Conservation (phyloP, 1,140 invertebrate species). For the Euborellia annulipes region DNA sequence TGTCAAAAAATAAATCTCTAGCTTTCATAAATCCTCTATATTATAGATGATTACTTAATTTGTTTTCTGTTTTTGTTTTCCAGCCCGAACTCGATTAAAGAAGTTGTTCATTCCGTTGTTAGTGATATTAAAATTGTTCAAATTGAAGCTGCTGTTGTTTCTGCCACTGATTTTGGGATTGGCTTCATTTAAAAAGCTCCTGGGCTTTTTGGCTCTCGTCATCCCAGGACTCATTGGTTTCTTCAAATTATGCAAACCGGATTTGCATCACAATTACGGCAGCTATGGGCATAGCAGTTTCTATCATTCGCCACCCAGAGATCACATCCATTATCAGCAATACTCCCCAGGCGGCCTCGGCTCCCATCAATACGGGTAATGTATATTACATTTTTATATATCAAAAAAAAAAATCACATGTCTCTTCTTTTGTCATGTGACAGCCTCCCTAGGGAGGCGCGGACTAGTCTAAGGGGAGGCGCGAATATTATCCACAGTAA, state of each 20-base stretch:
- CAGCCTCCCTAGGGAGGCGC: too few species aligned
- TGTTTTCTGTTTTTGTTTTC: conserved; percentile 17
- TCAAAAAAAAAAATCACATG: too few species aligned
- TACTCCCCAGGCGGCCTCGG: conserved; percentile 2
- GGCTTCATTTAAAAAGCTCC: conserved; percentile 66
- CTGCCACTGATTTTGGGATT: conserved; percentile 62
- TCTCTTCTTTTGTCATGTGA: too few species aligned
- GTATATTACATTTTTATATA: too few species aligned
- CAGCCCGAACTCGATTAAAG: conserved; percentile 60
- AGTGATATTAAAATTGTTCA: conserved; percentile 65
- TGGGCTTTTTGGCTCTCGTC: conserved; percentile 57
- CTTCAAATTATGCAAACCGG: conserved; percentile 55
- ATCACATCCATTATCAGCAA: background rate
- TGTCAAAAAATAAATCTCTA: too few species aligned
- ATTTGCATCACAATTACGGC: conserved; percentile 26
- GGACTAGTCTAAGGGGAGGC: too few species aligned
- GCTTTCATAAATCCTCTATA: too few species aligned
- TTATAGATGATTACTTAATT: too few species aligned
- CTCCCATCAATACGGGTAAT: conserved; percentile 4
- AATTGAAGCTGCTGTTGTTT: conserved; percentile 62
- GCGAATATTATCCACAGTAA: too few species aligned
- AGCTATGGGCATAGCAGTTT: conserved; percentile 30
- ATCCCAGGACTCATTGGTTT: conserved; percentile 61
- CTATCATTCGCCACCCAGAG: conserved; percentile 18
- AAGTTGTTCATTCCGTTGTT: conserved; percentile 68